A percentile compares a stretch with the other conserved stretches of the same genome.
phyloP scores from a whole-genome alignment of 2,797 vertebrate species.

The Acropternis orthonyx region DNA sequence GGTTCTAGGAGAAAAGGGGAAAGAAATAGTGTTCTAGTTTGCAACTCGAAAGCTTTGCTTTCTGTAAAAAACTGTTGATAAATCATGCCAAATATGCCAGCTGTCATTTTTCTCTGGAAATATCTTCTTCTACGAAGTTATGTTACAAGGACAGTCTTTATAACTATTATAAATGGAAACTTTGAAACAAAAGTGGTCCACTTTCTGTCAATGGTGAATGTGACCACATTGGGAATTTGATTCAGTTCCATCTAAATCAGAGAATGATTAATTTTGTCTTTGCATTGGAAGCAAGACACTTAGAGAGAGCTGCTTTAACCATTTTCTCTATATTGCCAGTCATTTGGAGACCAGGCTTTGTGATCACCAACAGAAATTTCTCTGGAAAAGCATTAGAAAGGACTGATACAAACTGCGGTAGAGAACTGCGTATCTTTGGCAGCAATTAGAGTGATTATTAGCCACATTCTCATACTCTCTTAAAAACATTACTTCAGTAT shows the following conservation, averaged over 20 bases:
- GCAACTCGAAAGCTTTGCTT: not conserved
- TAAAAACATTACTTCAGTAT: not conserved
- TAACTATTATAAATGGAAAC: not conserved
- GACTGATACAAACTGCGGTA: not conserved
- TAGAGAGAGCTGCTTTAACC: not conserved
- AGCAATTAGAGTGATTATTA: not conserved
- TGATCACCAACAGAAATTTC: not conserved
- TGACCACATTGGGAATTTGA: not conserved
- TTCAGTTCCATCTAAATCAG: not conserved
- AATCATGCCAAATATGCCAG: not conserved
- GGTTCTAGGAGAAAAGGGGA: not conserved
- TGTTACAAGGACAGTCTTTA: not conserved
- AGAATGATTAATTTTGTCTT: not conserved
- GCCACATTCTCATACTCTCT: not conserved
- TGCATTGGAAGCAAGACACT: not conserved
- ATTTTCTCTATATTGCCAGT: not conserved
- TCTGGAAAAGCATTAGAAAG: not conserved
- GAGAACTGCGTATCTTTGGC: accelerated
- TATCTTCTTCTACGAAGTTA: not conserved
- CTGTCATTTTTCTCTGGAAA: not conserved
- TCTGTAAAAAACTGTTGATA: not conserved
- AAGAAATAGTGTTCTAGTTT: not conserved
- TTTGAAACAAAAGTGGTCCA: not conserved
- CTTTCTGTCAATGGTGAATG: not conserved
- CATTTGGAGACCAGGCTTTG: not conserved